Evolutionary conservation across 2,113 vertebrate species (phyloP).

Genomic region (Mus spicilegus): DNA sequence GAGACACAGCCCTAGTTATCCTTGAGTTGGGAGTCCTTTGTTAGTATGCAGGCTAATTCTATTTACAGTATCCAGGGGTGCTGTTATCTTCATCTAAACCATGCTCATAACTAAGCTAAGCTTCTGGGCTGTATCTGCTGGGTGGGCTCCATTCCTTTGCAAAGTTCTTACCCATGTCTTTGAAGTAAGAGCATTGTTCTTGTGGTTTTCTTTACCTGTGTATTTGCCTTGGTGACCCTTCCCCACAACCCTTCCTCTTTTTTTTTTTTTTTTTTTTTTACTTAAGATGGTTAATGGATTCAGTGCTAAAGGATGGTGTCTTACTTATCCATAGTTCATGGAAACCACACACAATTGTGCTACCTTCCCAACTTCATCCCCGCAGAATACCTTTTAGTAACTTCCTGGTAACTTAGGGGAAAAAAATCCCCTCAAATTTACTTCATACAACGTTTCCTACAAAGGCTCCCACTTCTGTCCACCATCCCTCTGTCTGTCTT

Average conservation of each 20-base stretch:
- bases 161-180: not conserved
- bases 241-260: not conserved
- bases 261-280: not conserved
- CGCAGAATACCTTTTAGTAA: not conserved
- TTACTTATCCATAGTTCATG: not conserved
- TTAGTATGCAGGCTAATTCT: not conserved
- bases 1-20: not conserved
- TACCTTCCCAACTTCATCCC: not conserved
- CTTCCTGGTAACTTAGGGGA: not conserved
- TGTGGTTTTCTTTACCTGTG: not conserved
- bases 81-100: fast-evolving
- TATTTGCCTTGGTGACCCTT: not conserved
- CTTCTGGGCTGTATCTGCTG: not conserved
- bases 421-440: not conserved
- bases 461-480: not conserved
- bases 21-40: not conserved
- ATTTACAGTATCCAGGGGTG: not conserved
- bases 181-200: not conserved
- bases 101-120: not conserved
- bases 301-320: not conserved
- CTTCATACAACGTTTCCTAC: not conserved
- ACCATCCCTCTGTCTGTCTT: not conserved
- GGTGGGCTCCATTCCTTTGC: not conserved
- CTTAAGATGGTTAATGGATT: not conserved
- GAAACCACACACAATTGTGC: not conserved